Evolutionary conservation across 2,888 invertebrate genomes (phyloP).

Genomic region (Acleris laterana): DNA sequence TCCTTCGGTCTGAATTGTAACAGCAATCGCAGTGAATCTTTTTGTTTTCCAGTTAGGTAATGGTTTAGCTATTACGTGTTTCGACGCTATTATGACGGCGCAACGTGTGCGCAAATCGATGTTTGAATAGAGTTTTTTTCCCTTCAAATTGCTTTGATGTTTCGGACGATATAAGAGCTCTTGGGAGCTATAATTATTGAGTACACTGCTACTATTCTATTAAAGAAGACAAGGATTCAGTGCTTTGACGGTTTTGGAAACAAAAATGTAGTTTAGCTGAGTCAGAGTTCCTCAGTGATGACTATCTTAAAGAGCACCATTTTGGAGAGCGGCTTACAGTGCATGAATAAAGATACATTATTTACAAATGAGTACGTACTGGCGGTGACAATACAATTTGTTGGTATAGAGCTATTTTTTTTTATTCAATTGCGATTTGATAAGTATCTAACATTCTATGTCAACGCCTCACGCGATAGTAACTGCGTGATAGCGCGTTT

Average conservation of each 20-base stretch:
- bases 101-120: conserved; percentile 21
- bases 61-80: conserved; percentile 30
- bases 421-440: neutral
- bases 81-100: conserved; percentile 25
- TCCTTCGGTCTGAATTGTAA: conserved; percentile 18
- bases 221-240: no score
- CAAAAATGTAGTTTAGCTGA: no score
- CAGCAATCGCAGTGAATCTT: conserved; percentile 18
- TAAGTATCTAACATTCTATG: conserved; percentile 2
- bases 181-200: neutral
- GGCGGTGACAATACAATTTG: no score
- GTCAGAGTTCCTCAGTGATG: no score
- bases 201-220: conserved; percentile 1
- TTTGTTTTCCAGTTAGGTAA: conserved; percentile 27
- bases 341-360: no score
- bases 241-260: no score
- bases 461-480: conserved; percentile 2
- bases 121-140: conserved; percentile 14
- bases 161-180: neutral
- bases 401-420: no score
- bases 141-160: conserved; percentile 5
- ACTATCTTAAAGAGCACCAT: no score
- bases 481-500: conserved; percentile 14
- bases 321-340: no score
- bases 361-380: no score